Percentiles rank a stretch among this genome's conserved stretches.
Evolutionary conservation across 2,113 vertebrate species (phyloP).

Genomic region (Phyllostomus hastatus): DNA sequence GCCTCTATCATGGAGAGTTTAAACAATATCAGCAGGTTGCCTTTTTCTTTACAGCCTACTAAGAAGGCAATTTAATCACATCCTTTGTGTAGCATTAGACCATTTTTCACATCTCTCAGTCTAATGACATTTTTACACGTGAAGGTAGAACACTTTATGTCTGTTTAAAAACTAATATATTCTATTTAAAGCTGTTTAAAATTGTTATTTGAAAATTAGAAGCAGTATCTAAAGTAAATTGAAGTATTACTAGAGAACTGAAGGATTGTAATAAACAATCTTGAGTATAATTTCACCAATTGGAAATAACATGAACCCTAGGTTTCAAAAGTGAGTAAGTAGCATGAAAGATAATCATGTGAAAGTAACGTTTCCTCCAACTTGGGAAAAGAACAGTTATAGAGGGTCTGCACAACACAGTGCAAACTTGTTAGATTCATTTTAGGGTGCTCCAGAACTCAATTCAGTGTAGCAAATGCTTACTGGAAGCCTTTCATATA

Average conservation of each 20-base stretch:
- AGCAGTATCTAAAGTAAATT: slow-evolving; percentile 35
- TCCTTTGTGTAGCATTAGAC: slow-evolving; percentile 11
- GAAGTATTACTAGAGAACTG: not conserved
- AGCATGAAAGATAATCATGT: not conserved
- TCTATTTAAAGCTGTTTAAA: slow-evolving; percentile 50
- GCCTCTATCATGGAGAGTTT: not conserved
- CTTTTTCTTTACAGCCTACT: slow-evolving; percentile 34
- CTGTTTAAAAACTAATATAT: slow-evolving; percentile 44
- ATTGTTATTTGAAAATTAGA: slow-evolving; percentile 52
- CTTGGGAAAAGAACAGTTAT: not conserved
- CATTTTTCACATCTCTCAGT: not conserved
- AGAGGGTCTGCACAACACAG: not conserved
- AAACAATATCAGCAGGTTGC: slow-evolving; percentile 33
- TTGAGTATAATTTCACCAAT: not conserved
- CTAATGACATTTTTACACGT: slow-evolving; percentile 38
- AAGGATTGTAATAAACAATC: not conserved
- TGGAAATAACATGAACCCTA: slow-evolving; percentile 1
- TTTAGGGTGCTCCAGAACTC: not conserved
- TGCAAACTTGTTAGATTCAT: not conserved
- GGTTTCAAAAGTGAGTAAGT: slow-evolving; percentile 23
- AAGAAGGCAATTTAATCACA: slow-evolving; percentile 30
- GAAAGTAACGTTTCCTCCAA: not conserved
- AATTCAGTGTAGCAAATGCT: not conserved
- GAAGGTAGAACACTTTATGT: slow-evolving; percentile 38
- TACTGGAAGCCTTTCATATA: not conserved